A percentile compares a stretch with the other conserved stretches of the same genome.
These are phyloP conservation scores for Reticulitermes speratus DNA, from an alignment of 1,140 invertebrate genomes.

Conservation along the genomic window DNA sequence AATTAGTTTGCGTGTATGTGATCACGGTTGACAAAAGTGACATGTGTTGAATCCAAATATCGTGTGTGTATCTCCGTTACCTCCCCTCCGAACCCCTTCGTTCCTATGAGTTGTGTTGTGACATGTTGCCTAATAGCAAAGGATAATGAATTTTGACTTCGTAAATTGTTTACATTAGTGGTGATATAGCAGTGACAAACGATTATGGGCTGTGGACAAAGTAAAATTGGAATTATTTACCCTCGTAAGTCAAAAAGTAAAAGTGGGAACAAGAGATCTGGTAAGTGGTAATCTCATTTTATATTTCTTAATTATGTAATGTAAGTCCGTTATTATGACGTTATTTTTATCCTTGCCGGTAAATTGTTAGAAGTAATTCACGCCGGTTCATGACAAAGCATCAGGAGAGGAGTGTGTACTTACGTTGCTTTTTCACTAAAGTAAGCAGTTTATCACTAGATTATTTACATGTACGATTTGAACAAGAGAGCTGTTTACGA, in stretches of 20 bases:
- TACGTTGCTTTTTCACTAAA: no score
- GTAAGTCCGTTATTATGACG: no score
- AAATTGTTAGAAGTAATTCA: no score
- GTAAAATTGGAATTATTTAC: slow-evolving; percentile 58
- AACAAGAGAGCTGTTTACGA: no score
- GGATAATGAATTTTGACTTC: background rate
- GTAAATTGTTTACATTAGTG: background rate
- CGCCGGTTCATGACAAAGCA: no score
- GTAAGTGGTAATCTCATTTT: slow-evolving; percentile 37
- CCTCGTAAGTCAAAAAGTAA: slow-evolving; percentile 57
- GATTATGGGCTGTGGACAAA: slow-evolving; percentile 59
- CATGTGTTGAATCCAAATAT: background rate
- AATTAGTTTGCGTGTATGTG: background rate
- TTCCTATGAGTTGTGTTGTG: background rate
- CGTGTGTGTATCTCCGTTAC: background rate
- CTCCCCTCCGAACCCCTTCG: background rate
- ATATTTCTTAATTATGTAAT: no score
- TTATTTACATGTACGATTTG: no score
- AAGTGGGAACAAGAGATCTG: slow-evolving; percentile 51
- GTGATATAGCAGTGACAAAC: background rate
- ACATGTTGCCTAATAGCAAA: background rate
- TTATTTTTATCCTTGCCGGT: no score
- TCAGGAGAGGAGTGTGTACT: no score
- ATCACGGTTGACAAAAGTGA: background rate
- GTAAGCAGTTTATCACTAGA: no score